Conservation (phyloP, 2,888 invertebrate genomes). For the Cataglyphis altisquamis region DNA sequence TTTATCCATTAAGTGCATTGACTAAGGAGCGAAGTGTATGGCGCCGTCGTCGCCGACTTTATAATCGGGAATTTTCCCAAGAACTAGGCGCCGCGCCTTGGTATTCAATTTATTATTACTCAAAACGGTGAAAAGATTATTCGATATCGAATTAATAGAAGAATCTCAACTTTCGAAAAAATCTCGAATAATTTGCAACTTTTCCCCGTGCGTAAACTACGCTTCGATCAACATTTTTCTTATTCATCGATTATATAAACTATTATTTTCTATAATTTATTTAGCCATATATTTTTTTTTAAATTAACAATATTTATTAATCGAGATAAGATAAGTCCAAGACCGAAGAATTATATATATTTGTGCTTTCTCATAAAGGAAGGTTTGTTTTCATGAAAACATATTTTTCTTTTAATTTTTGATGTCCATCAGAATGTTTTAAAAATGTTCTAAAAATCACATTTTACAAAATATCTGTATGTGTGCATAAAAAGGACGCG, state of each 20-base stretch:
- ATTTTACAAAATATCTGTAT: too few species aligned
- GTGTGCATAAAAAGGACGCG: too few species aligned
- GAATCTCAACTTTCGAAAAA: slow-evolving; percentile 10
- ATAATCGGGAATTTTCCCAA: slow-evolving; percentile 45
- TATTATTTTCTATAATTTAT: background rate
- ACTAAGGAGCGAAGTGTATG: slow-evolving; percentile 51
- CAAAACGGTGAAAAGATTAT: slow-evolving; percentile 15
- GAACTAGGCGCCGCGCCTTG: slow-evolving; percentile 19
- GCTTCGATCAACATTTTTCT: background rate
- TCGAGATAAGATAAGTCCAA: background rate
- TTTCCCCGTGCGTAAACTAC: background rate
- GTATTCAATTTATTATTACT: slow-evolving; percentile 39
- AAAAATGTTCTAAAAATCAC: too few species aligned
- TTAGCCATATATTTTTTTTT: background rate
- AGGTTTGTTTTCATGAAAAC: too few species aligned
- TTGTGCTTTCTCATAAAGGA: too few species aligned
- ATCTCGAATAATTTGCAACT: slow-evolving; percentile 7
- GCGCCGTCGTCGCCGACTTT: slow-evolving; percentile 44
- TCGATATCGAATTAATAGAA: slow-evolving; percentile 43
- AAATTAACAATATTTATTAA: background rate
- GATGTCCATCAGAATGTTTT: too few species aligned
- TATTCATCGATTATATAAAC: background rate
- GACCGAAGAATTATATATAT: background rate
- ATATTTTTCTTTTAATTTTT: too few species aligned
- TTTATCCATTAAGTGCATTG: slow-evolving; percentile 62